Base-by-base conservation (phyloP, 2,888 invertebrate genomes). In the Himalopsyche kuldschensis region DNA sequence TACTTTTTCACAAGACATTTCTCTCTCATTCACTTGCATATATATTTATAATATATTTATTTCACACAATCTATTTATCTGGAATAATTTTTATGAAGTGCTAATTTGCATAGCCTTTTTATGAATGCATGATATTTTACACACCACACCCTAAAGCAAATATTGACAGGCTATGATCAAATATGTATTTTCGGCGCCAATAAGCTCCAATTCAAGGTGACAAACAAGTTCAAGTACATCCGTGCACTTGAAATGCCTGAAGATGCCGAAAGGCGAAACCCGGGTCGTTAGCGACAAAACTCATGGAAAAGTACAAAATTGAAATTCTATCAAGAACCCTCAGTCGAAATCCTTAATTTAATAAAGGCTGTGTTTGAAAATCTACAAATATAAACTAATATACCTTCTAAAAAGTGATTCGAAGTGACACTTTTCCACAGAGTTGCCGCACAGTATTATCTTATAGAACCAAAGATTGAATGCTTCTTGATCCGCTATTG, bases 401-500 rank as follows among this genome's bases (percentile, higher is more conserved):
- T 87, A 89, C 89, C 89, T 88, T 84, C 88, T 88, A 30, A 89
- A 85, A 75, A 89, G 85, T 15, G 86, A 85, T 30, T 87, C 85
- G 86, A 89, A 89, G 32, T 87, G 81, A 69, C 87, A 86, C 8
- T 86, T 85, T 27, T 84, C 82, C 6, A 88, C 82, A 11, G 81
- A 84, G 24, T 85, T 87, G 3, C 86, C 83, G 11, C 82, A 78
- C 4, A 89, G 81, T 10, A 89, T 87, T 69, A 85, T 87, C 5
- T 87, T 84, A 8, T 83, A 48, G 85, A 89, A 89, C 89, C 89
- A 89, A 17, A 85, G 80, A 78, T 88, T 87, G 85, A 89, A 89
- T 41, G 81, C 79, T 17, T 86, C 82, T 83, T 89, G 88, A 11
- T 86, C 80, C 3, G 86, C 81, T 27, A 89, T 81, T 0, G 85